Evolutionary conservation across 1,140 invertebrate genomes (phyloP).

Genomic region (Pseudomyrmex gracilis): DNA sequence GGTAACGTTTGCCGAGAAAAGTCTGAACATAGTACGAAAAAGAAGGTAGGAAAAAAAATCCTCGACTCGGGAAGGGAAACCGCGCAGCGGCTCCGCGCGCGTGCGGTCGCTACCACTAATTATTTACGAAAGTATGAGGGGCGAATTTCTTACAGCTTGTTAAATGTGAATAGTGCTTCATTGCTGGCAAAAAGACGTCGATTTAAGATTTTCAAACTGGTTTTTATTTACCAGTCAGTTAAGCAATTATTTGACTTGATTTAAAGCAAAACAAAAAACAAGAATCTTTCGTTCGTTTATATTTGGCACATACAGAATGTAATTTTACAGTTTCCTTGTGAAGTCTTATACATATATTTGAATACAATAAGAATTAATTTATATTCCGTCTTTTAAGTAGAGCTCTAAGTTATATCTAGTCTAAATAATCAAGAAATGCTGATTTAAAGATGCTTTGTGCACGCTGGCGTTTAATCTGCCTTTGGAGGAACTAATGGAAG

Average conservation of each 20-base stretch:
- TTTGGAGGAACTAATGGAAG: conserved; percentile 34
- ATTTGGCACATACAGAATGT: background rate
- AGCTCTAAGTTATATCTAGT: background rate
- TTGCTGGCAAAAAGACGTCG: background rate
- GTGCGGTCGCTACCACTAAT: conserved; percentile 56
- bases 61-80: conserved; percentile 61
- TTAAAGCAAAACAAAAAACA: background rate
- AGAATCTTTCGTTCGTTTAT: background rate
- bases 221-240: background rate
- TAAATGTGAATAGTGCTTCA: conserved; percentile 14
- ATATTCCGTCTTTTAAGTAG: no score
- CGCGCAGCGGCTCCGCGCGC: conserved; percentile 24
- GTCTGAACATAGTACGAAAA: conserved; percentile 2
- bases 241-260: background rate
- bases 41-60: conserved; percentile 58
- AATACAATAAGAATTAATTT: no score
- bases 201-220: background rate
- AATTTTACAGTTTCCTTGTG: background rate
- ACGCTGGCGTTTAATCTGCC: conserved; percentile 8
- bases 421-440: conserved; percentile 2
- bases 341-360: no score
- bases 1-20: conserved; percentile 60
- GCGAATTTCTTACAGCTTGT: conserved; percentile 46
- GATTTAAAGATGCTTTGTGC: background rate
- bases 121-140: conserved; percentile 65